phyloP scores from a whole-genome alignment of 2,113 vertebrate genomes.

The Oryzias woworae region DNA sequence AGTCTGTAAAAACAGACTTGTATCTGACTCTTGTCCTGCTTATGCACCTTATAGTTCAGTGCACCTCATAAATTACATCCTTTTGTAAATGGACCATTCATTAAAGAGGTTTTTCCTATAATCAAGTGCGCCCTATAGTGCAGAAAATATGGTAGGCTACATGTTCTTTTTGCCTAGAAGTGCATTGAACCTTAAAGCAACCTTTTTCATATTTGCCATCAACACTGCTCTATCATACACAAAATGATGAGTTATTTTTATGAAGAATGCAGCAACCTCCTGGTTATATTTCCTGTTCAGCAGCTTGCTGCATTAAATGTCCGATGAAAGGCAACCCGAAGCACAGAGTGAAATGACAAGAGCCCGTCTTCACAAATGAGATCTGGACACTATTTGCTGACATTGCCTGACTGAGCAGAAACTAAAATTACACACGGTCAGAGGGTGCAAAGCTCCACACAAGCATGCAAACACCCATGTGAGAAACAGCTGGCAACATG shows the following conservation, averaged over 20 bases:
- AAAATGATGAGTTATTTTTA: neutral
- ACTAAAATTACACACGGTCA: conserved; percentile 65
- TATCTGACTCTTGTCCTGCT: no score
- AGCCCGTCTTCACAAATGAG: conserved; percentile 46
- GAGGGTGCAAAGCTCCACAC: conserved; percentile 32
- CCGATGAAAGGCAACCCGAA: conserved; percentile 25
- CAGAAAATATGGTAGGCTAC: no score
- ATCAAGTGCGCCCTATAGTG: no score
- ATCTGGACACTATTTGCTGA: conserved; percentile 63
- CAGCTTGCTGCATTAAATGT: conserved; percentile 29
- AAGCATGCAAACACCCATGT: conserved; percentile 35
- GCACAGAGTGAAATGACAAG: conserved; percentile 55
- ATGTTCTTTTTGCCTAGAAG: no score
- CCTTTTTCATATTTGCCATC: neutral
- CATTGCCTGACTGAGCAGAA: conserved; percentile 33
- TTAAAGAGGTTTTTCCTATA: no score
- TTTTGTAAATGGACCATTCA: no score
- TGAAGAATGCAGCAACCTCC: conserved; percentile 5
- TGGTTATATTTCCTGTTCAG: conserved; percentile 24
- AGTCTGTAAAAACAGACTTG: no score
- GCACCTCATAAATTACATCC: no score
- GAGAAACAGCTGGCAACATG: conserved; percentile 56
- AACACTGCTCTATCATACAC: neutral
- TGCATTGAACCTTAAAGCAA: no score
- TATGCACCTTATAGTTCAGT: no score